A percentile compares a stretch with the other conserved stretches of the same genome.
Conservation (phyloP, 2,888 invertebrate species). For the Pristionchus exspectatus region DNA sequence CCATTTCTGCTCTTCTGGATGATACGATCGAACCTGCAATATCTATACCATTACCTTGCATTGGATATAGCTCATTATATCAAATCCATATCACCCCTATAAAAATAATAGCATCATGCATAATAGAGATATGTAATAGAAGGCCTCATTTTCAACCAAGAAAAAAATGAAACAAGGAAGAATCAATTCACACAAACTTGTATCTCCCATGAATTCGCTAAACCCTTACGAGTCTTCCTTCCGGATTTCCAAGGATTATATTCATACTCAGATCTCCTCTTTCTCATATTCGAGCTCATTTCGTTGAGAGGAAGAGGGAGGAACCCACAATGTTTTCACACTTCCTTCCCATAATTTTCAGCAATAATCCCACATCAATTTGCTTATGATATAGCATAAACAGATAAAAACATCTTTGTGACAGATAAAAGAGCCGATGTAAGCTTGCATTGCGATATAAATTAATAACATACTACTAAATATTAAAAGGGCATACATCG, state of each 20-base stretch:
- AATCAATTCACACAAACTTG: too few species aligned
- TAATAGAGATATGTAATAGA: too few species aligned
- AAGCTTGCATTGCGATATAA: background rate
- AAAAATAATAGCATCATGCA: too few species aligned
- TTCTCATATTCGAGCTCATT: background rate
- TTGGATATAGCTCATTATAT: too few species aligned
- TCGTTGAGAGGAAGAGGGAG: background rate
- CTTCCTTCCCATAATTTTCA: background rate
- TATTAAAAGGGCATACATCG: background rate
- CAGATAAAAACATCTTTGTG: too few species aligned
- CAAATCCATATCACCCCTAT: too few species aligned
- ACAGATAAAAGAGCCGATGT: too few species aligned
- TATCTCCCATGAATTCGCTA: too few species aligned
- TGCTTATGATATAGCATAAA: background rate
- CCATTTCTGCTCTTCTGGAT: conserved; percentile 51
- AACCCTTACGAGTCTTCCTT: too few species aligned
- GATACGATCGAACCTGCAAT: conserved; percentile 37
- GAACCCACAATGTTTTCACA: background rate
- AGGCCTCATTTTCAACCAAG: too few species aligned
- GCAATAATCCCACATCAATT: background rate
- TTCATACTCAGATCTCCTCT: background rate
- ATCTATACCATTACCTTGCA: background rate
- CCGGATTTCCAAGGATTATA: background rate
- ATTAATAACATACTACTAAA: background rate
- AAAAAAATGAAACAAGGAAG: too few species aligned